These are phyloP conservation scores for Podarcis muralis DNA, from an alignment of 2,113 vertebrate genomes.

Conservation along the genomic window DNA sequence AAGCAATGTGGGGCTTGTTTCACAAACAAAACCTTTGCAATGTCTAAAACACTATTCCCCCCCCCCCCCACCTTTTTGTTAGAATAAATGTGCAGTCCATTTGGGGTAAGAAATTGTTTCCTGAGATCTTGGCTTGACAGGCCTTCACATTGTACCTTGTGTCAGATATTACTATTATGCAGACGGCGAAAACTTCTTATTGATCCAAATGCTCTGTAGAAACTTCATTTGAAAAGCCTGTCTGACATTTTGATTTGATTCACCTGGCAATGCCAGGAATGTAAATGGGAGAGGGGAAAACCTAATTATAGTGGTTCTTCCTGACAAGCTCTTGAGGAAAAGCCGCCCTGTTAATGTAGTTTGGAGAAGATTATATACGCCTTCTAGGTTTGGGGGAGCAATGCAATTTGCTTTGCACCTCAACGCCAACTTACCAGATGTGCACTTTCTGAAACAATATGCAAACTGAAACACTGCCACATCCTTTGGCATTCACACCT, in stretches of 20 bases:
- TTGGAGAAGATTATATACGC: neutral
- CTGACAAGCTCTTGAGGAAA: conserved; percentile 15
- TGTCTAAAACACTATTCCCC: neutral
- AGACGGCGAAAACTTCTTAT: conserved; percentile 46
- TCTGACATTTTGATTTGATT: conserved; percentile 47
- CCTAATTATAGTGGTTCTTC: conserved; percentile 1
- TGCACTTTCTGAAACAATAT: too few species aligned
- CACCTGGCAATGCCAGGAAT: conserved; percentile 49
- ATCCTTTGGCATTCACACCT: too few species aligned
- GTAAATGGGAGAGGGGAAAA: conserved; percentile 28
- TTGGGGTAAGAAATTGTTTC: conserved; percentile 46
- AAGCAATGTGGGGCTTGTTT: conserved; percentile 14
- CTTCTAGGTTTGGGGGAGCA: too few species aligned
- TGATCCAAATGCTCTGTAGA: conserved; percentile 59
- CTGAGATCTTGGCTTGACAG: conserved; percentile 21
- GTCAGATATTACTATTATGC: conserved; percentile 49
- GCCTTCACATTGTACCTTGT: conserved; percentile 34
- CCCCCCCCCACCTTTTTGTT: neutral
- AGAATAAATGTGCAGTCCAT: conserved; percentile 36
- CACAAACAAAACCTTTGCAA: conserved; percentile 27
- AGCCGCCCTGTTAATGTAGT: neutral
- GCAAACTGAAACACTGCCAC: too few species aligned
- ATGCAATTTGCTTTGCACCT: too few species aligned
- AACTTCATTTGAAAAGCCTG: conserved; percentile 52
- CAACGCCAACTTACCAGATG: too few species aligned